phyloP scores from a whole-genome alignment of 2,113 vertebrate species.

The Corapipo altera region DNA sequence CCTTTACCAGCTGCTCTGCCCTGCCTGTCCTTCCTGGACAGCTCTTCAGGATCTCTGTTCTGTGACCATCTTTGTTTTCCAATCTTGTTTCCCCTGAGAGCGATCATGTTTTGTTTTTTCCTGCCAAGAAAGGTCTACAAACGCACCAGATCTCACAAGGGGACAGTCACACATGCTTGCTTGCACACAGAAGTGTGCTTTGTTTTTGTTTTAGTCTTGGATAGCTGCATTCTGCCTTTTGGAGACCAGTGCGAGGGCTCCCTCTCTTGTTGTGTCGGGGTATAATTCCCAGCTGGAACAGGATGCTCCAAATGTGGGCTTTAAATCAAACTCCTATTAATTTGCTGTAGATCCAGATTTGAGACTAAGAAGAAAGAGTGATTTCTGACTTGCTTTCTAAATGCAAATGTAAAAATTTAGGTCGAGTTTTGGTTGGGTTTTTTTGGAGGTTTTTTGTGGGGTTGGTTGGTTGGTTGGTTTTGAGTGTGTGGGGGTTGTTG shows the following conservation, averaged over 20 bases:
- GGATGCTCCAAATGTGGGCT: background rate
- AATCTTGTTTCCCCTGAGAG: background rate
- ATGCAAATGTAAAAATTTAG: background rate
- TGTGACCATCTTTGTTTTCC: background rate
- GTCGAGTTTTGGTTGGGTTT: background rate
- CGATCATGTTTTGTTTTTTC: background rate
- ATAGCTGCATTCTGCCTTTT: background rate
- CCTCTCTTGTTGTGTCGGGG: conserved; percentile 23
- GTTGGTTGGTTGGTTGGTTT: too few relatives aligned
- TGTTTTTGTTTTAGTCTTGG: background rate
- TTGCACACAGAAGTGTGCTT: background rate
- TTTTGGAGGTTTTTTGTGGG: background rate
- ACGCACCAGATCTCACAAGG: background rate
- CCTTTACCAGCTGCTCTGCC: background rate
- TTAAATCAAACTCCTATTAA: background rate
- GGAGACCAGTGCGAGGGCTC: conserved; percentile 25
- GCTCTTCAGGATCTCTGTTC: background rate
- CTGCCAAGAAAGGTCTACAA: background rate
- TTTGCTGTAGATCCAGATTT: background rate
- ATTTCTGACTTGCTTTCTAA: background rate
- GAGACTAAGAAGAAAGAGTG: background rate
- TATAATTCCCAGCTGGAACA: background rate
- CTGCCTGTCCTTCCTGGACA: background rate
- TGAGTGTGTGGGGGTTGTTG: background rate
- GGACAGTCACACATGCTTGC: background rate